These are phyloP conservation scores for Scolopax rusticola DNA, from an alignment of 2,797 vertebrate genomes.

Conservation along the genomic window DNA sequence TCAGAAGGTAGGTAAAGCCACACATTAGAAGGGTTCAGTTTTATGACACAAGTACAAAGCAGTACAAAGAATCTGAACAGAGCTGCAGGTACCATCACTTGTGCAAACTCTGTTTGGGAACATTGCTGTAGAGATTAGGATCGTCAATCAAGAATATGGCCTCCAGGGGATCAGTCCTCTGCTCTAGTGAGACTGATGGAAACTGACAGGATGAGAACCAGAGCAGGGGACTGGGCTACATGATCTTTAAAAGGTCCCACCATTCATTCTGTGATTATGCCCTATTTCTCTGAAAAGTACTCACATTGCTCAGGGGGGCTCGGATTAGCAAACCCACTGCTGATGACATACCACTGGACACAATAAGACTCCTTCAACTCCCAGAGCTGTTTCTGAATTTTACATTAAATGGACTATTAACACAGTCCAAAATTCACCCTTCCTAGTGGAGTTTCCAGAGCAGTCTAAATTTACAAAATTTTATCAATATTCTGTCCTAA, in stretches of 20 bases:
- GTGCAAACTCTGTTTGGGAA: neutral
- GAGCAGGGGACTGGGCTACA: neutral
- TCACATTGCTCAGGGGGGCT: neutral
- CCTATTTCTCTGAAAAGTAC: neutral
- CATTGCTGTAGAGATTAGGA: neutral
- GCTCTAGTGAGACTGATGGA: neutral
- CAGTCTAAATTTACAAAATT: neutral
- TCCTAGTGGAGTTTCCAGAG: neutral
- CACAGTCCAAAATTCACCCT: neutral
- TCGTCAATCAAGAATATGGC: accelerated
- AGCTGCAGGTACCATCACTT: neutral
- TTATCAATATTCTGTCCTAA: neutral
- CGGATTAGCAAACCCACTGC: neutral
- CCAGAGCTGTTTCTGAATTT: neutral
- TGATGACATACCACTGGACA: neutral
- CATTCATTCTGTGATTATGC: neutral
- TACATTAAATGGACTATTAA: neutral
- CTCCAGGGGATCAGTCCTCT: neutral
- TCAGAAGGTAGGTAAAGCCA: neutral
- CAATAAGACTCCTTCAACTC: neutral
- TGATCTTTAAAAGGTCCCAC: neutral
- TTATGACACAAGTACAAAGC: neutral
- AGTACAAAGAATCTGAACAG: neutral
- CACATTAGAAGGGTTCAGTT: neutral
- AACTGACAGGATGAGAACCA: neutral